Evolutionary conservation across 2,797 vertebrate species (phyloP).

Genomic region (Peromyscus attwateri): DNA sequence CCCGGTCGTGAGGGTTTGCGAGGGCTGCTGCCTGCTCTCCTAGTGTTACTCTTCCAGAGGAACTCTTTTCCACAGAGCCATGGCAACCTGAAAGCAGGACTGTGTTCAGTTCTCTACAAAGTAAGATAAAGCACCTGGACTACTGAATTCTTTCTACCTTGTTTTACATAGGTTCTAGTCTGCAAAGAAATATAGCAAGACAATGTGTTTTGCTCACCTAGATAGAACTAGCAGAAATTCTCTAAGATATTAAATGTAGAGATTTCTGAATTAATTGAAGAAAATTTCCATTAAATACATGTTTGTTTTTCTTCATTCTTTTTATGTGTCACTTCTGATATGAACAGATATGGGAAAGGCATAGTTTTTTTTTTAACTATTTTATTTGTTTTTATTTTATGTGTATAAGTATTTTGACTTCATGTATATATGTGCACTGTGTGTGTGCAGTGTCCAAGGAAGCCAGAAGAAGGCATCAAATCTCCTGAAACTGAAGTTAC

Average conservation of each 20-base stretch:
- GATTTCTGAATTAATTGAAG: slow-evolving; percentile 25
- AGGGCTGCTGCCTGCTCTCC: slow-evolving; percentile 97
- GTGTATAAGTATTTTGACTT: background rate
- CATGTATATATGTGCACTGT: too few relatives aligned
- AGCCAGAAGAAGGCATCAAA: background rate
- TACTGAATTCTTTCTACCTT: background rate
- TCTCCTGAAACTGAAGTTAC: background rate
- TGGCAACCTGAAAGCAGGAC: slow-evolving; percentile 92
- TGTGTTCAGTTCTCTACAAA: slow-evolving; percentile 52
- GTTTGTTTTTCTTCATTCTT: slow-evolving; percentile 48
- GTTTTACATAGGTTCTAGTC: background rate
- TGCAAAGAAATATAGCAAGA: slow-evolving; percentile 37
- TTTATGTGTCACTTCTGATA: slow-evolving; percentile 48
- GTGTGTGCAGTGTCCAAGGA: background rate
- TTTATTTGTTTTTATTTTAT: background rate
- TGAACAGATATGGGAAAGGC: slow-evolving; percentile 29
- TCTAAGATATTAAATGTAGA: slow-evolving; percentile 30
- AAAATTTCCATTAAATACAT: slow-evolving; percentile 18
- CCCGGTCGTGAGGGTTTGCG: slow-evolving; percentile 94
- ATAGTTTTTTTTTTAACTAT: background rate
- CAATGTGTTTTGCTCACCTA: slow-evolving; percentile 48
- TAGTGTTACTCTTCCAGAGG: slow-evolving; percentile 95
- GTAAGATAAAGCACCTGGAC: background rate
- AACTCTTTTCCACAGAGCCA: slow-evolving; percentile 96
- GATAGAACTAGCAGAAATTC: slow-evolving; percentile 23